Percentiles rank a stretch among this genome's conserved stretches.
phyloP scores from a whole-genome alignment of 2,797 vertebrate species.

The Anabacerthia variegaticeps region DNA sequence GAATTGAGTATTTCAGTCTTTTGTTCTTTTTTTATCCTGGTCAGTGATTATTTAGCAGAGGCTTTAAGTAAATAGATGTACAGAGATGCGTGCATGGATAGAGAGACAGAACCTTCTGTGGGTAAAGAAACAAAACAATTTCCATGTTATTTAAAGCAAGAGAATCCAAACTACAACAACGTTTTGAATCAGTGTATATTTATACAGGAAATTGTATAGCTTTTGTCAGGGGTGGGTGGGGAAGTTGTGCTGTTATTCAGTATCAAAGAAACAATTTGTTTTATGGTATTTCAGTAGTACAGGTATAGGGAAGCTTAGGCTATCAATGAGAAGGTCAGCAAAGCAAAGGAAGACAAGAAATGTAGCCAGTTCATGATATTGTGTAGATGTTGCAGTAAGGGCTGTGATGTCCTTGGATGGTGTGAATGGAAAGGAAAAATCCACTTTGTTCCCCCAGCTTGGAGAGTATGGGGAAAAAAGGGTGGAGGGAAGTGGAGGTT shows the following conservation, averaged over 20 bases:
- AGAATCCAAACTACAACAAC: not conserved
- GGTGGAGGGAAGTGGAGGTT: not conserved
- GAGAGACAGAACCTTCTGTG: not conserved
- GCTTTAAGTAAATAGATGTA: not conserved
- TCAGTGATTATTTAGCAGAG: not conserved
- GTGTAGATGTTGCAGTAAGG: not conserved
- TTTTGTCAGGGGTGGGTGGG: not conserved
- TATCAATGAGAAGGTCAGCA: not conserved
- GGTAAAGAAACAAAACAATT: not conserved
- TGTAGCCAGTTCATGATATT: fast-evolving
- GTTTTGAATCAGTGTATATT: not conserved
- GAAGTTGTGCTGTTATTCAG: not conserved
- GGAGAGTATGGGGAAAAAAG: not conserved
- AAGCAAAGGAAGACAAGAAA: not conserved
- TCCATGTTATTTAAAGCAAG: not conserved
- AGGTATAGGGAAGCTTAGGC: not conserved
- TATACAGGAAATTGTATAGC: fast-evolving
- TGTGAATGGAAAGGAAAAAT: not conserved
- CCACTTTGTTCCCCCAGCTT: fast-evolving
- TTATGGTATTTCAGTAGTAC: not conserved
- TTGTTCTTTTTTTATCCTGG: not conserved
- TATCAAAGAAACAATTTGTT: not conserved
- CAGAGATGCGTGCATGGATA: fast-evolving
- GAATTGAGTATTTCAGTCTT: not conserved
- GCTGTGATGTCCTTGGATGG: not conserved